Evolutionary conservation across 2,888 invertebrate genomes (phyloP), one percentile per base, ranked within the genome.

Genomic region (Mystacides longicornis): DNA sequence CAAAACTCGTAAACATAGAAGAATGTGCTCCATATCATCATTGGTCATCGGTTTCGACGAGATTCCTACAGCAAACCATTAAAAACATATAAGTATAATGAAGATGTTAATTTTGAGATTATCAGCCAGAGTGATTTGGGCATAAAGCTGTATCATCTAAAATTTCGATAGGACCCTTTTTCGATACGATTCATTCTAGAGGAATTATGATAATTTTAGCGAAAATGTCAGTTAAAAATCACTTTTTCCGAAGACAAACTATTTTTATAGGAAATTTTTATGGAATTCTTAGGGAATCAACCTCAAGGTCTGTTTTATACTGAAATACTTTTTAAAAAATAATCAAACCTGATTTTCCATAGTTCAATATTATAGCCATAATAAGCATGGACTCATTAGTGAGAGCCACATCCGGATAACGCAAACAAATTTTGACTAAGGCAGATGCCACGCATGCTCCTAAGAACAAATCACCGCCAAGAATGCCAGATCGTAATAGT

Each of bases 401-500:
- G 47, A 60, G 62, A 1, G 59, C 52, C 3, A 57, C 53, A 27
- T 55, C 52, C 22, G 57, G 55, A 63, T 71, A 65, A 11, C 60
- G 58, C 57, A 98, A 79, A 1, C 93, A 89, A 65, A 99, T 74
- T 75, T 98, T 98, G 42, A 92, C 86, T 51, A 99, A 78, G 23
- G 93, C 91, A 1, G 95, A 91, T 45, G 93, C 90, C 19, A 98
- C 76, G 43, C 94, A 86, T 14, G 97, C 94, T 1, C 90, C 95
- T 59, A 97, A 89, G 74, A 96, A 99, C 73, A 95, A 95, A 67
- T 99, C 95, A 1, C 97, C 97, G 62, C 90, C 88, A 79, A 93
- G 85, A 66, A 99, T 80, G 67, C 94, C 95, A 63, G 88, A 85
- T 33, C 93, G 82, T 55, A 97, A 73, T 5, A 90, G 85, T 0